phyloP scores from a whole-genome alignment of 2,888 invertebrate species.

The Phyllotreta cruciferae region DNA sequence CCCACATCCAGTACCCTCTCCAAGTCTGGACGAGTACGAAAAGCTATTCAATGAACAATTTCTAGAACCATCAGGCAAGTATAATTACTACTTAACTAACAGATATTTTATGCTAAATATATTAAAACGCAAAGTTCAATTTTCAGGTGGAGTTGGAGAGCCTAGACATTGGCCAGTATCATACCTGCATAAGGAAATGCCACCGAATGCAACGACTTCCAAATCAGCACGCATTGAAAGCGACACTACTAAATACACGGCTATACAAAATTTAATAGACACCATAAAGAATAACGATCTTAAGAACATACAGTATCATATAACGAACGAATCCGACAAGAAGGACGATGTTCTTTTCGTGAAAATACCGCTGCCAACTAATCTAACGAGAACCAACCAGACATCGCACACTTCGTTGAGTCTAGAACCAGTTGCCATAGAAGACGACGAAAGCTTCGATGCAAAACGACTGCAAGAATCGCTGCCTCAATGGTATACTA shows the following conservation, averaged over 20 bases:
- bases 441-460: conserved; percentile 29
- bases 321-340: conserved; percentile 54
- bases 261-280: conserved; percentile 57
- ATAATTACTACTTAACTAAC: neutral
- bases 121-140: neutral
- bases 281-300: conserved; percentile 57
- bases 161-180: conserved; percentile 77
- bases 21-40: conserved; percentile 57
- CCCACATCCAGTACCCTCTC: conserved; percentile 59
- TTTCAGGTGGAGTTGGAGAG: conserved; percentile 57
- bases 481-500: conserved; percentile 24
- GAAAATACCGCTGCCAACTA: conserved; percentile 56
- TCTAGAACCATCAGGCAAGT: conserved; percentile 60
- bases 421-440: conserved; percentile 39
- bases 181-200: conserved; percentile 80
- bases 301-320: conserved; percentile 55
- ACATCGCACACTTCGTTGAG: conserved; percentile 33
- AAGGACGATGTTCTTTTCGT: conserved; percentile 55
- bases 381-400: conserved; percentile 45
- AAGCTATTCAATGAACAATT: conserved; percentile 59
- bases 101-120: conserved; percentile 1
- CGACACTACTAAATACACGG: conserved; percentile 49
- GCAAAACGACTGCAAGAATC: conserved; percentile 43
- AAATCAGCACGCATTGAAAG: conserved; percentile 37
- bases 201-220: conserved; percentile 66